phyloP scores from a whole-genome alignment of 2,888 invertebrate genomes.

The Catotricha subobsoleta region DNA sequence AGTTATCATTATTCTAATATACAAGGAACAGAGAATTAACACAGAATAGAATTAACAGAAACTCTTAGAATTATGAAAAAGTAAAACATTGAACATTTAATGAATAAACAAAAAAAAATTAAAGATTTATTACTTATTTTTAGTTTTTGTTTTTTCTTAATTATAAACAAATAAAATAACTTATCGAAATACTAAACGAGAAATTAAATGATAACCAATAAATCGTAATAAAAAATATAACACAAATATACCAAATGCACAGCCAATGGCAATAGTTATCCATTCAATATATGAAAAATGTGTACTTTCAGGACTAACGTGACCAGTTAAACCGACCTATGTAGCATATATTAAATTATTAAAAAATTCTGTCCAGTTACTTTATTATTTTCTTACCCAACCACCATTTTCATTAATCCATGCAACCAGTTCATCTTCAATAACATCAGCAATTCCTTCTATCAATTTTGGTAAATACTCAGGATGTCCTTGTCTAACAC shows the following conservation, averaged over 20 bases:
- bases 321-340: background rate
- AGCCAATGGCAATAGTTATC: conserved; percentile 23
- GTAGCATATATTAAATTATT: background rate
- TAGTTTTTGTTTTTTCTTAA: too few species aligned
- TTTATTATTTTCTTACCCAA: conserved; percentile 44
- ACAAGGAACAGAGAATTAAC: too few species aligned
- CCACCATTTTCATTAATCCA: conserved; percentile 77
- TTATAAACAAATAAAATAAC: too few species aligned
- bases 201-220: conserved; percentile 15
- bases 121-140: too few species aligned
- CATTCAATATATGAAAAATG: conserved; percentile 18
- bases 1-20: too few species aligned
- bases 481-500: conserved; percentile 53
- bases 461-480: conserved; percentile 61
- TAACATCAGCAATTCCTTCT: conserved; percentile 55
- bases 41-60: too few species aligned
- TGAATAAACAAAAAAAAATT: too few species aligned
- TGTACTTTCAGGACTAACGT: background rate
- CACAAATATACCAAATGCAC: conserved; percentile 23
- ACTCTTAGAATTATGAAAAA: too few species aligned
- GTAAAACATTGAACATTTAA: too few species aligned
- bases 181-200: too few species aligned
- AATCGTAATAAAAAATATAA: conserved; percentile 22
- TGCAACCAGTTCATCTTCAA: conserved; percentile 47
- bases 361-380: background rate